Evolutionary conservation across 2,888 invertebrate genomes (phyloP).

Genomic region (Apantesis nais): DNA sequence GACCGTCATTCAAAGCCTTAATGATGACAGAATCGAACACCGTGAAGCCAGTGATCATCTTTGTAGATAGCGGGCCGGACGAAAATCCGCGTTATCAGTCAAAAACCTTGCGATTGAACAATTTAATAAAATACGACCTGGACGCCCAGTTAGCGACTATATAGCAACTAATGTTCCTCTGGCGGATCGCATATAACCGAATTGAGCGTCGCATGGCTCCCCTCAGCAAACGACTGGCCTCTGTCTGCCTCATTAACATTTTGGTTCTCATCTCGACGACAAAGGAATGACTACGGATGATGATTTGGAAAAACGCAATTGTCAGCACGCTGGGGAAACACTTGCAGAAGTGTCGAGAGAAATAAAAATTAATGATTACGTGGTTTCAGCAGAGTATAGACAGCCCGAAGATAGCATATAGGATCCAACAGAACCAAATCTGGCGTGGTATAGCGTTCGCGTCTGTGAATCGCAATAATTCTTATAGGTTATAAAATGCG

Average conservation of each 20-base stretch:
- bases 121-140: not conserved
- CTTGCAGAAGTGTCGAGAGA: not conserved
- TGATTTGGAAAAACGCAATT: too few species aligned
- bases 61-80: constrained; percentile 19
- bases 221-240: not conserved
- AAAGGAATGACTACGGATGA: too few species aligned
- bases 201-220: not conserved
- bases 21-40: constrained; percentile 14
- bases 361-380: too few species aligned
- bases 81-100: not conserved
- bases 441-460: too few species aligned
- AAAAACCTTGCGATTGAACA: not conserved
- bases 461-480: too few species aligned
- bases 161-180: constrained; percentile 1
- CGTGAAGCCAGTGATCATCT: constrained; percentile 15
- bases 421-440: too few species aligned
- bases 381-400: too few species aligned
- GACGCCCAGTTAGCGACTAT: not conserved
- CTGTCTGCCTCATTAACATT: not conserved
- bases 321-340: not conserved
- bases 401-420: too few species aligned
- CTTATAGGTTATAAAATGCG: too few species aligned
- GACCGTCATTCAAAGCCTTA: not conserved
- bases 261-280: constrained; percentile 15
- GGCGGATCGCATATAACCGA: not conserved